Conservation (phyloP, 2,113 vertebrate species). For the Stictonetta naevosa region DNA sequence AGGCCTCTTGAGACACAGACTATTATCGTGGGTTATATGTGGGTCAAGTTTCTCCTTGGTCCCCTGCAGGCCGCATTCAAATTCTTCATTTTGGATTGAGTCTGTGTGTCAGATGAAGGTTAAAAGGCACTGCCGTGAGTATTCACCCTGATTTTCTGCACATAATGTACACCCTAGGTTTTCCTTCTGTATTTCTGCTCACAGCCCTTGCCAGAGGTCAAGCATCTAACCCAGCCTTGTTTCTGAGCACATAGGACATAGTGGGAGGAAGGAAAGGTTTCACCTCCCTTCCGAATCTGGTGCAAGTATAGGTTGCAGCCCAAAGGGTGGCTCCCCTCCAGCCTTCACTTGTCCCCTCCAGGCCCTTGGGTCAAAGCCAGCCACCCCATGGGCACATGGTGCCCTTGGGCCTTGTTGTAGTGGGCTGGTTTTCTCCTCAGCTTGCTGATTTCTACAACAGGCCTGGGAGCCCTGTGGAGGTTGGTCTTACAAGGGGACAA, state of each 20-base stretch:
- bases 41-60: neutral
- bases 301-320: neutral
- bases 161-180: neutral
- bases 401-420: too few relatives aligned
- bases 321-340: neutral
- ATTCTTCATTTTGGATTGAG: neutral
- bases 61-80: neutral
- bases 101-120: rapidly evolving
- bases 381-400: rapidly evolving
- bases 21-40: rapidly evolving
- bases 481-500: neutral
- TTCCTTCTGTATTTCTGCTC: neutral
- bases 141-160: neutral
- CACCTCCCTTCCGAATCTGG: neutral
- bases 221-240: neutral
- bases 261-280: neutral
- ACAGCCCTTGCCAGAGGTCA: neutral
- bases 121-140: neutral
- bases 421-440: neutral
- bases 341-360: rapidly evolving
- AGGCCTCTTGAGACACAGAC: neutral
- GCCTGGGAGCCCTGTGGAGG: neutral
- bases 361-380: rapidly evolving
- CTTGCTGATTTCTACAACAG: neutral
- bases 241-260: neutral